Percentiles rank a stretch among this genome's conserved stretches.
phyloP scores from a whole-genome alignment of 2,113 vertebrate genomes.

The Pristiophorus japonicus region DNA sequence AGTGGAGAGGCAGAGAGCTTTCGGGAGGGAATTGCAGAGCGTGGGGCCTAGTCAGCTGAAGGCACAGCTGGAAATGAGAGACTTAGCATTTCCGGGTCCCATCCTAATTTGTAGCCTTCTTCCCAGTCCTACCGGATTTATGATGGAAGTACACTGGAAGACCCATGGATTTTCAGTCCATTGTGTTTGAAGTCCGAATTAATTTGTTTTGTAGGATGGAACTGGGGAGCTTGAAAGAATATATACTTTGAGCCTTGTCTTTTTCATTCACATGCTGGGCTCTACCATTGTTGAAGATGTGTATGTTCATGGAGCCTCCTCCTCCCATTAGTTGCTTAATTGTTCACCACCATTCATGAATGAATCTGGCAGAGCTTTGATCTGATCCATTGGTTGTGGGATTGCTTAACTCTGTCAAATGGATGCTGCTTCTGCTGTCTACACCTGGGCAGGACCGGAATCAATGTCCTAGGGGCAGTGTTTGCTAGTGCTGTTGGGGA shows the following conservation, averaged over 20 bases:
- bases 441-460: too few relatives aligned
- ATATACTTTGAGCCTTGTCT: background rate
- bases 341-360: too few relatives aligned
- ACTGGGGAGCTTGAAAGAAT: background rate
- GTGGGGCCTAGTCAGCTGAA: background rate
- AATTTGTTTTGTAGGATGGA: background rate
- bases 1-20: background rate
- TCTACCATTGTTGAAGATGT: too few relatives aligned
- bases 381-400: too few relatives aligned
- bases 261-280: too few relatives aligned
- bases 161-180: background rate
- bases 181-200: background rate
- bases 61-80: background rate
- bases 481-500: too few relatives aligned
- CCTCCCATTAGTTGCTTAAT: too few relatives aligned
- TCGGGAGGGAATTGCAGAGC: background rate
- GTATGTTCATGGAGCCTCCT: too few relatives aligned
- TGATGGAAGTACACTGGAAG: background rate
- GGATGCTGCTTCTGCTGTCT: too few relatives aligned
- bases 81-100: background rate
- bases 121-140: background rate
- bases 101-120: background rate
- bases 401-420: too few relatives aligned
- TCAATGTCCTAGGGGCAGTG: too few relatives aligned
- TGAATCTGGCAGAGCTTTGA: too few relatives aligned